These are phyloP conservation scores for Probosciger aterrimus DNA, from an alignment of 2,113 vertebrate species.

Conservation along the genomic window DNA sequence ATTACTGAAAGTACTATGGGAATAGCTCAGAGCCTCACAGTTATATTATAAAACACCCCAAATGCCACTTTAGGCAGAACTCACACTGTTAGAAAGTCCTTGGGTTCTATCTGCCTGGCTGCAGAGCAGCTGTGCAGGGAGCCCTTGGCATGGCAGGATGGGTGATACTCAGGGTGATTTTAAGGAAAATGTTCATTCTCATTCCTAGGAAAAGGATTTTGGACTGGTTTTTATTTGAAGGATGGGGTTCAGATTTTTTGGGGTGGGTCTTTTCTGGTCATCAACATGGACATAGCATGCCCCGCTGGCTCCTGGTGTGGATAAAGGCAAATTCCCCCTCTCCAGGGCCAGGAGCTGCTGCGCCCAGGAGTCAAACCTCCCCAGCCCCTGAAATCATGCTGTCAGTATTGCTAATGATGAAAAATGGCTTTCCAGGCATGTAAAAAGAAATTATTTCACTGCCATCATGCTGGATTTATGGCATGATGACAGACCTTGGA, in stretches of 20 bases:
- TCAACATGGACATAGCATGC: background rate
- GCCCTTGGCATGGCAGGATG: accelerated
- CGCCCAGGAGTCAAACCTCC: background rate
- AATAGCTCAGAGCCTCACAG: background rate
- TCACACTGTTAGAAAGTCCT: background rate
- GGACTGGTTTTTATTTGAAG: background rate
- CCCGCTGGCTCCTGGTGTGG: background rate
- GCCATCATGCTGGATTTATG: background rate
- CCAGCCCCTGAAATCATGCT: background rate
- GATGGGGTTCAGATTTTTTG: background rate
- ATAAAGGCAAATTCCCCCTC: background rate
- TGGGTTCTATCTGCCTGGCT: background rate
- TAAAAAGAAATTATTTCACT: background rate
- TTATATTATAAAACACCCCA: constrained; percentile 1
- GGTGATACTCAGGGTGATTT: background rate
- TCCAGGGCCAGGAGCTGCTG: background rate
- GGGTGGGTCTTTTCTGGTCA: background rate
- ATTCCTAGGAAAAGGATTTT: background rate
- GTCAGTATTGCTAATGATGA: background rate
- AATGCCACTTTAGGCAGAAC: background rate
- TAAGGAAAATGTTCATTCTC: background rate
- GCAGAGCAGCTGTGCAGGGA: background rate
- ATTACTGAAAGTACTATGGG: constrained; percentile 1
- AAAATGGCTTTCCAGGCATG: background rate
- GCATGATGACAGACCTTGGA: background rate